Conservation (phyloP, 2,113 vertebrate genomes). For the human region GRCh38 chr1:48774001-48774500, state of each 20-base stretch:
- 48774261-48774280: constrained; percentile 12
- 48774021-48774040: not conserved
- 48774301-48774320: not conserved
- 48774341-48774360: not conserved
- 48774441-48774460: constrained; percentile 13
- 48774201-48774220: not conserved
- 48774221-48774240: not conserved
- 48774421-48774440: constrained; percentile 43
- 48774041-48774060: not conserved
- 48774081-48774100: not conserved
- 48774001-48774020: not conserved
- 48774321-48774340: not conserved
- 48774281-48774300: constrained; percentile 21
- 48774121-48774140: not conserved
- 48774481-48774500: not conserved
- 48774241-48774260: not conserved
- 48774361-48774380: not conserved
- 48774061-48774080: not conserved
- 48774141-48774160: not conserved
- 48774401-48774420: not conserved
- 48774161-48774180: not conserved
- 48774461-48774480: not conserved
- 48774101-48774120: not conserved
- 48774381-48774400: not conserved
- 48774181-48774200: not conserved